Evolutionary conservation across 2,888 invertebrate genomes (phyloP).

Genomic region (Lasioglossum calceatum): DNA sequence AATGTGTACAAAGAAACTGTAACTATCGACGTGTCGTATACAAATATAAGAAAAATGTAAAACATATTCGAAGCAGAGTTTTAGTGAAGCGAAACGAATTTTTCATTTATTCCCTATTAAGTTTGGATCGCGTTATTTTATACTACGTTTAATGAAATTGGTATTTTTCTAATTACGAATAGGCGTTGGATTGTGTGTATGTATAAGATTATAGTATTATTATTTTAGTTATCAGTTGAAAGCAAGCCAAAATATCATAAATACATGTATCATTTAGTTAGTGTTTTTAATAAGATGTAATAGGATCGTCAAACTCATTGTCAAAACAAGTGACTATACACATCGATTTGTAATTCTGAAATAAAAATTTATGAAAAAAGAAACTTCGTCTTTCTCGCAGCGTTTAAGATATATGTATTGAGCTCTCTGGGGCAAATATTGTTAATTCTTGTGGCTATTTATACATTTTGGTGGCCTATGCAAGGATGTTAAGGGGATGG

Average conservation of each 20-base stretch:
- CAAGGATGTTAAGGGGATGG: too few relatives aligned
- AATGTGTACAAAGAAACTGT: conserved; percentile 21
- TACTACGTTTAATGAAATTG: not conserved
- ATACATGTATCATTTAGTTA: not conserved
- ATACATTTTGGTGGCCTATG: too few relatives aligned
- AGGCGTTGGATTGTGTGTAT: not conserved
- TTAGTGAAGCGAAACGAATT: not conserved
- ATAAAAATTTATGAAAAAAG: not conserved
- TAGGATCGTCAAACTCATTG: not conserved
- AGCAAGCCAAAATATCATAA: not conserved
- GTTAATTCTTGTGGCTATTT: too few relatives aligned
- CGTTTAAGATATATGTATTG: not conserved
- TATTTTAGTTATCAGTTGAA: not conserved
- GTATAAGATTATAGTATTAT: not conserved
- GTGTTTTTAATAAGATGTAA: conserved; percentile 1
- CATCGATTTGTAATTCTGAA: not conserved
- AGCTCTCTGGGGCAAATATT: not conserved
- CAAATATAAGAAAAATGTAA: not conserved
- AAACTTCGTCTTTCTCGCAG: not conserved
- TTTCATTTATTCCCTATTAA: not conserved
- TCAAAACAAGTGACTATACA: too few relatives aligned
- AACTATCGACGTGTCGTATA: not conserved
- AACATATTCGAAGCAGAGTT: not conserved
- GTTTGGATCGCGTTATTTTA: not conserved
- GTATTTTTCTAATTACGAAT: not conserved